Percentiles rank a stretch among this genome's conserved stretches.
Conservation (phyloP, 2,113 vertebrate species). For the Merops nubicus region DNA sequence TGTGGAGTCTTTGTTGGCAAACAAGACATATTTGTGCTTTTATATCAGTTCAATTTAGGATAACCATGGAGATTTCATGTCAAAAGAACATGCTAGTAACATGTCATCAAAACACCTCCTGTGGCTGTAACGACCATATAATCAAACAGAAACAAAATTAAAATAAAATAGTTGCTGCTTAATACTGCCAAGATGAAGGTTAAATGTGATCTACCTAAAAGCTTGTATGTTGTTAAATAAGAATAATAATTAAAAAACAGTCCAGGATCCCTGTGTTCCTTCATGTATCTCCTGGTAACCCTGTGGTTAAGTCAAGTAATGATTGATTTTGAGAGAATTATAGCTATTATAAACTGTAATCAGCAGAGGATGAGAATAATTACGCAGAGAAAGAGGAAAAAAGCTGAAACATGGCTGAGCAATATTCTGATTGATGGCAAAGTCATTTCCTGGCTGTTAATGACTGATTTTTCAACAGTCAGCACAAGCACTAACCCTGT, state of each 20-base stretch:
- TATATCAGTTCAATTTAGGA: background rate
- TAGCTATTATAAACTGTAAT: conserved; percentile 81
- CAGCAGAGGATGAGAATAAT: conserved; percentile 81
- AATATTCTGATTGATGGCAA: conserved; percentile 81
- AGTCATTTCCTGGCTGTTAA: conserved; percentile 81
- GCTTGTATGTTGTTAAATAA: background rate
- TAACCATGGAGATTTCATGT: background rate
- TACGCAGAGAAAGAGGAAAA: conserved; percentile 60
- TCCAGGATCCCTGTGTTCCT: conserved; percentile 56
- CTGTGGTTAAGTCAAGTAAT: conserved; percentile 71
- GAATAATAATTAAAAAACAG: conserved; percentile 57
- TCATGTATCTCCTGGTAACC: conserved; percentile 69
- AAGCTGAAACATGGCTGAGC: conserved; percentile 76
- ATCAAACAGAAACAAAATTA: conserved; percentile 1
- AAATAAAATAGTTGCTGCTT: conserved; percentile 1
- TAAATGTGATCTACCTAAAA: background rate
- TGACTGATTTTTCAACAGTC: conserved; percentile 80
- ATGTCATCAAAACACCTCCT: background rate
- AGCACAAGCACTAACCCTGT: conserved; percentile 69
- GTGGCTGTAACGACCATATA: background rate
- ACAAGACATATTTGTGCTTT: background rate
- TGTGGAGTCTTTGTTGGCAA: background rate
- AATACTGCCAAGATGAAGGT: background rate
- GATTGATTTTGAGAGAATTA: conserved; percentile 83
- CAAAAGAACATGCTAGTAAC: background rate